These are phyloP conservation scores for Gortyna flavago DNA, from an alignment of 2,888 invertebrate species.

Conservation along the genomic window DNA sequence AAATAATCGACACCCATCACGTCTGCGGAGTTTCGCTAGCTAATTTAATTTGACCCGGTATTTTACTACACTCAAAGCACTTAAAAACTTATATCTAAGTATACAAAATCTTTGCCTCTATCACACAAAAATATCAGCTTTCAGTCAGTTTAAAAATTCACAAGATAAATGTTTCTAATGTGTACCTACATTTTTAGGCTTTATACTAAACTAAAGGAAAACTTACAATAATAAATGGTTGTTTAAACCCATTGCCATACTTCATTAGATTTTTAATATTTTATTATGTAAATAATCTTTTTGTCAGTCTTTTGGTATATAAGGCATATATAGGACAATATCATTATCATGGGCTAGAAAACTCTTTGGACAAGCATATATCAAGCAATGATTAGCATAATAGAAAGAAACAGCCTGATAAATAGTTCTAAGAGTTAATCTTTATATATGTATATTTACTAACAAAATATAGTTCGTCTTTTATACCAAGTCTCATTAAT, in stretches of 20 bases:
- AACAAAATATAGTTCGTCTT: neutral
- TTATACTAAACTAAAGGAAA: neutral
- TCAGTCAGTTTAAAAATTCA: conserved; percentile 19
- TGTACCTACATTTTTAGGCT: conserved; percentile 3
- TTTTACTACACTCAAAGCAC: neutral
- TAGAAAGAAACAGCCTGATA: neutral
- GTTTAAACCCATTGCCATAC: neutral
- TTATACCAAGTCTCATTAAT: neutral
- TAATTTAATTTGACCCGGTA: neutral
- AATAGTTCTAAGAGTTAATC: neutral
- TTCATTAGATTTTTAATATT: conserved; percentile 25
- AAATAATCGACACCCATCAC: neutral
- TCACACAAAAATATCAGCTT: conserved; percentile 9
- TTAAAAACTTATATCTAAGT: conserved; percentile 30
- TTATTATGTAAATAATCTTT: conserved; percentile 13
- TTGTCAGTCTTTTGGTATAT: conserved; percentile 44
- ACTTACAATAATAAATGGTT: conserved; percentile 14
- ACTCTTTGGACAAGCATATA: conserved; percentile 10
- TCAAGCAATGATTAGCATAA: neutral
- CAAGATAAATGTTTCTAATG: neutral
- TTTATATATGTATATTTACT: neutral
- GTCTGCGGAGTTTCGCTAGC: neutral
- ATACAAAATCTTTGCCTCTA: conserved; percentile 1
- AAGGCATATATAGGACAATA: conserved; percentile 1
- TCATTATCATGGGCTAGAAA: neutral